Evolutionary conservation across 2,113 vertebrate species (phyloP).

Genomic region (Austrofundulus limnaeus): DNA sequence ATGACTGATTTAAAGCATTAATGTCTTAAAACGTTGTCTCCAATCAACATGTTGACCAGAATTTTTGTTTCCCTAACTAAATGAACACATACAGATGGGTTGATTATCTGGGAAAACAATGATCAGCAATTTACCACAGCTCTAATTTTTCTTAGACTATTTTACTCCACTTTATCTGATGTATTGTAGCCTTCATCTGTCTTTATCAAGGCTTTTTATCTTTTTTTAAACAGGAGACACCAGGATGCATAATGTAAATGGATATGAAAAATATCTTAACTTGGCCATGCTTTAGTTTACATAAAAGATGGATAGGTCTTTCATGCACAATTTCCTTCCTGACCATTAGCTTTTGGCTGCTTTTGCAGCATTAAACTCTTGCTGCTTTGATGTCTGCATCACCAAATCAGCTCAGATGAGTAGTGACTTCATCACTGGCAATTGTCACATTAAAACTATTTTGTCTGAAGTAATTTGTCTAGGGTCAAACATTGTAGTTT

Average conservation of each 20-base stretch:
- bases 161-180: no score
- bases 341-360: slow-evolving; percentile 36
- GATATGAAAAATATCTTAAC: slow-evolving; percentile 48
- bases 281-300: slow-evolving; percentile 29
- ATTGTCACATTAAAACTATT: slow-evolving; percentile 10
- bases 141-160: no score
- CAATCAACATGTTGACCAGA: no score
- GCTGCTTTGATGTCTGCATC: slow-evolving; percentile 21
- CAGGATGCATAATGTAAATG: slow-evolving; percentile 31
- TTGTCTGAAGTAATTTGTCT: background rate
- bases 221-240: background rate
- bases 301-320: slow-evolving; percentile 43
- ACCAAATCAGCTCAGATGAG: slow-evolving; percentile 27
- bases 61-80: no score
- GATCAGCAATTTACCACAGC: no score
- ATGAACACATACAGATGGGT: no score
- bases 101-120: no score
- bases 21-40: no score
- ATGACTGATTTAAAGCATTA: no score
- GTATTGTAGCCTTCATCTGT: no score
- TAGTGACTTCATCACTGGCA: slow-evolving; percentile 33
- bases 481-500: background rate
- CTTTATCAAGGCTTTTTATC: no score
- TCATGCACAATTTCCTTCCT: slow-evolving; percentile 24
- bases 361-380: slow-evolving; percentile 32